Evolutionary conservation across 2,888 invertebrate species (phyloP).

Genomic region (Ischnus inquisitorius): DNA sequence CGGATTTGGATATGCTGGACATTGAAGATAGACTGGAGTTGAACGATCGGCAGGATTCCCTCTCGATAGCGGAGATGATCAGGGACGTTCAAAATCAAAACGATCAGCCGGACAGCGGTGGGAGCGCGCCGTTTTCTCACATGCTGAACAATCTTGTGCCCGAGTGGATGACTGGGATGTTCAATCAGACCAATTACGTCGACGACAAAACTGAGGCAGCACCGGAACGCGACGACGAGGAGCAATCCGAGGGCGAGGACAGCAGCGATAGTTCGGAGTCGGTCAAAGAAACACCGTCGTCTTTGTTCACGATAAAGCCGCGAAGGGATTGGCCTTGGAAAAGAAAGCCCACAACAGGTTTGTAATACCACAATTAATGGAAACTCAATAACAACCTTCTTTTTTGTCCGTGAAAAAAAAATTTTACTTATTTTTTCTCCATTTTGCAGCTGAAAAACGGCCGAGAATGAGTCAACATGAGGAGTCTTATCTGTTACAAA

Average conservation of each 20-base stretch:
- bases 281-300: conserved; percentile 75
- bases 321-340: conserved; percentile 86
- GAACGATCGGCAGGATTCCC: conserved; percentile 71
- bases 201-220: conserved; percentile 74
- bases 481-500: conserved; percentile 85
- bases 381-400: conserved; percentile 10
- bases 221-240: conserved; percentile 83
- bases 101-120: conserved; percentile 52
- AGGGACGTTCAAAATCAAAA: conserved; percentile 75
- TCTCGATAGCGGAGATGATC: conserved; percentile 78
- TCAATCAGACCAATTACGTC: conserved; percentile 59
- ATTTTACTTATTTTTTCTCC: not conserved
- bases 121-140: conserved; percentile 72
- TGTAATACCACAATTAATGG: not conserved
- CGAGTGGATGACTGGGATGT: conserved; percentile 75
- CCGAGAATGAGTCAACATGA: conserved; percentile 86
- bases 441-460: conserved; percentile 75
- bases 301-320: conserved; percentile 82
- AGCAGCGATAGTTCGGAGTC: conserved; percentile 71
- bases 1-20: conserved; percentile 78
- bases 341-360: conserved; percentile 71
- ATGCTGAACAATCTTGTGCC: conserved; percentile 76
- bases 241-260: conserved; percentile 76
- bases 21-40: conserved; percentile 78
- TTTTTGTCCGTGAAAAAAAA: conserved; percentile 32